Evolutionary conservation across 37 sponge, comb jelly and placozoan species (phyloP).

Genomic region (Aplysina aerophoba): DNA sequence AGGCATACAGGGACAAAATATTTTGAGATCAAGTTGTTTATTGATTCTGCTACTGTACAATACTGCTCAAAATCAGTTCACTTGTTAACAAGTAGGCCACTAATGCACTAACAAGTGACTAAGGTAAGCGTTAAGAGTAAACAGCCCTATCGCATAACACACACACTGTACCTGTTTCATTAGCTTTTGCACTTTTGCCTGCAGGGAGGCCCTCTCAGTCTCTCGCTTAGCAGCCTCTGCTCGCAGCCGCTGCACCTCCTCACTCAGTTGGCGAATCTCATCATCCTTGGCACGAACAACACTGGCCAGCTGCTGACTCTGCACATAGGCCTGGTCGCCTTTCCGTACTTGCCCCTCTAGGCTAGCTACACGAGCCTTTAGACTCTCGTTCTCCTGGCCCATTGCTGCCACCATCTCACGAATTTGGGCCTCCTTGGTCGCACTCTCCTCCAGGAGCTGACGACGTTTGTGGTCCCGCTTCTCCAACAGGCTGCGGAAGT

Average conservation of each 20-base stretch:
- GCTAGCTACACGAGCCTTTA: slow-evolving; percentile 27
- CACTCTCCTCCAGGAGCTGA: slow-evolving; percentile 54
- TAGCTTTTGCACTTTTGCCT: neutral
- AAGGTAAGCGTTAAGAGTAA: too few species aligned
- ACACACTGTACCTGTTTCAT: neutral
- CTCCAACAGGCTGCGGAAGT: slow-evolving; percentile 53
- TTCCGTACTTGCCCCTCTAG: slow-evolving; percentile 3
- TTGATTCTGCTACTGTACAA: too few species aligned
- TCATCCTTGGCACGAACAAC: neutral
- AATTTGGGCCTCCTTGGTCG: slow-evolving; percentile 62
- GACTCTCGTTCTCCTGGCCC: slow-evolving; percentile 48
- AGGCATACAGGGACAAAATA: too few species aligned
- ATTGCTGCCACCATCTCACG: slow-evolving; percentile 38
- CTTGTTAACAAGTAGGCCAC: too few species aligned
- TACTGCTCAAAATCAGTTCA: too few species aligned
- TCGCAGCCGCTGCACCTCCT: neutral
- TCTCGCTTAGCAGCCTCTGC: neutral
- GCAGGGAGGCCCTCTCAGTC: neutral
- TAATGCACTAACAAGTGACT: too few species aligned
- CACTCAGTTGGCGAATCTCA: neutral
- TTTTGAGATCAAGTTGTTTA: too few species aligned
- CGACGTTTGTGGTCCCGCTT: slow-evolving; percentile 41
- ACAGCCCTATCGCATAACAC: neutral
- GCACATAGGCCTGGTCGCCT: slow-evolving; percentile 32
- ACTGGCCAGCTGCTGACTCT: slow-evolving; percentile 38